Percentiles rank a stretch among this genome's conserved stretches.
phyloP scores from a whole-genome alignment of 2,797 vertebrate genomes.

The Lindbergichthys nudifrons region DNA sequence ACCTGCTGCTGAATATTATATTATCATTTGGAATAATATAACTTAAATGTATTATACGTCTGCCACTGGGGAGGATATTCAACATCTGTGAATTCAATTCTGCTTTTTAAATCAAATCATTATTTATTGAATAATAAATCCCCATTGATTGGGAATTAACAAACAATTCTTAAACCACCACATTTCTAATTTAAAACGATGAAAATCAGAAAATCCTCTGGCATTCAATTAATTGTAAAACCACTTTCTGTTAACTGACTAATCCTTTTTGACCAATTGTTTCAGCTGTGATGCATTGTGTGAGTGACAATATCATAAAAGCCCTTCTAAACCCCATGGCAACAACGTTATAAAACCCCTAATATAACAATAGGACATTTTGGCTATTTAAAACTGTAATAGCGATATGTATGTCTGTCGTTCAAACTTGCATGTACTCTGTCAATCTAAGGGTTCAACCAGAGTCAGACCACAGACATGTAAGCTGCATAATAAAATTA shows the following conservation, averaged over 20 bases:
- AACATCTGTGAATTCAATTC: no score
- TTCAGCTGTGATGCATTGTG: no score
- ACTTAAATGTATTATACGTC: not conserved
- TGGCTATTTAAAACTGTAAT: not conserved
- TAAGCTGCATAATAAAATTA: constrained; percentile 5
- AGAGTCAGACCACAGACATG: not conserved
- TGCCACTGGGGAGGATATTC: no score
- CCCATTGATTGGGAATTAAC: no score
- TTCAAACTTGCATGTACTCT: not conserved
- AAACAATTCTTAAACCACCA: not conserved
- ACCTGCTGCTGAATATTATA: not conserved
- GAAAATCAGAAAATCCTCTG: not conserved
- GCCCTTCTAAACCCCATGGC: not conserved
- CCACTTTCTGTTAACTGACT: no score
- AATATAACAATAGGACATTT: not conserved
- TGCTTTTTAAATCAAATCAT: no score
- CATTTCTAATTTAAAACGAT: not conserved
- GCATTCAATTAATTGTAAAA: not conserved
- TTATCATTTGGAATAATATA: not conserved
- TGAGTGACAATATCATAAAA: not conserved
- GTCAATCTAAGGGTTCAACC: not conserved
- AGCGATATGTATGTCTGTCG: not conserved
- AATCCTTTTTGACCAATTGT: no score
- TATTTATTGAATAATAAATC: no score
- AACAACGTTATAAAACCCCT: not conserved